Conservation (phyloP, 2,797 vertebrate species). For the Rhinogobio ventralis region DNA sequence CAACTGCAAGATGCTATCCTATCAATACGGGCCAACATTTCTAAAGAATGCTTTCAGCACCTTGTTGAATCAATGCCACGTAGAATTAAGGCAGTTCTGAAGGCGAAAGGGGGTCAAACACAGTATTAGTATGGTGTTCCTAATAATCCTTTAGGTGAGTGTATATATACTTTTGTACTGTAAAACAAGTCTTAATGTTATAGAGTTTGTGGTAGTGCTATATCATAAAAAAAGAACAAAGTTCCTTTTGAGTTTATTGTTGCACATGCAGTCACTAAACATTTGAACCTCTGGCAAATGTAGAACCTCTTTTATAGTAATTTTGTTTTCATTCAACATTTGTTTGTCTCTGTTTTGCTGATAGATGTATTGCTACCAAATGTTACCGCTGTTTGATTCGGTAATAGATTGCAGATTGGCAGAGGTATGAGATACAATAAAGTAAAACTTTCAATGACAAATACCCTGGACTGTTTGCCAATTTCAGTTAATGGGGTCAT, state of each 20-base stretch:
- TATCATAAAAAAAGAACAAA: conserved; percentile 4
- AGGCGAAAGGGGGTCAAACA: no score
- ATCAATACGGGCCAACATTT: no score
- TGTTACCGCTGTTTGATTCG: conserved; percentile 49
- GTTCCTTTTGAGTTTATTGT: not conserved
- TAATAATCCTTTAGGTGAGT: no score
- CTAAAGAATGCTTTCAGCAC: no score
- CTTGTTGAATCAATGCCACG: no score
- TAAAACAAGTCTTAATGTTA: not conserved
- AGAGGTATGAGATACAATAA: conserved; percentile 20
- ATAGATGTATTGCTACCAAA: conserved; percentile 52
- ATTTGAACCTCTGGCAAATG: not conserved
- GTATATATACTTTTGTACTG: no score
- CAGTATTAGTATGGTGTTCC: no score
- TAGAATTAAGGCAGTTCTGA: no score
- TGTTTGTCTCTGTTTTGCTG: conserved; percentile 38
- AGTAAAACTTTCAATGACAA: conserved; percentile 49
- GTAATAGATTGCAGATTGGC: conserved; percentile 44
- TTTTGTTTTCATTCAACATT: conserved; percentile 35
- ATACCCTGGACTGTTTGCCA: conserved; percentile 47
- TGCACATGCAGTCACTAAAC: not conserved
- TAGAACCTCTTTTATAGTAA: conserved; percentile 16
- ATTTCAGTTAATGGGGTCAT: conserved; percentile 49
- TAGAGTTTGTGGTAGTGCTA: not conserved
- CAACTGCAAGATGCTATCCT: no score